Evolutionary conservation across 2,113 vertebrate species (phyloP).

Genomic region (Salvelinus fontinalis): DNA sequence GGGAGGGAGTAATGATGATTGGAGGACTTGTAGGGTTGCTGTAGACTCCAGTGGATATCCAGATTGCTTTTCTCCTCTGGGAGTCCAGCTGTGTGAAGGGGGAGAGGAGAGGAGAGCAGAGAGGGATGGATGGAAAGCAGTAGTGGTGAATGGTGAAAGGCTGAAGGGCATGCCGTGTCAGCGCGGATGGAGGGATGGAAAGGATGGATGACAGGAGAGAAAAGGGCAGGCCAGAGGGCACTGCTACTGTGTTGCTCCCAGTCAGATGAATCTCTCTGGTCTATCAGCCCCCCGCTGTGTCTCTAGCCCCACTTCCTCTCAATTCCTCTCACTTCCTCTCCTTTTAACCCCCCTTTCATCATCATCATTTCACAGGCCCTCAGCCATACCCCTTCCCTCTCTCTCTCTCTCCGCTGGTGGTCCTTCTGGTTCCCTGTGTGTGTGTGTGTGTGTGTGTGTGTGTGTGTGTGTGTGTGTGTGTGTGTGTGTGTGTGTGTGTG

Average conservation of each 20-base stretch:
- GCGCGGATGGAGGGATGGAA: not conserved
- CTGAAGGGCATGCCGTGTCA: too few species aligned
- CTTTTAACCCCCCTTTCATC: slow-evolving; percentile 13
- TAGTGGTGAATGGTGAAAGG: not conserved
- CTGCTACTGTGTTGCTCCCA: not conserved
- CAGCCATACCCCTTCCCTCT: not conserved
- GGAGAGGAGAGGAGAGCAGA: not conserved
- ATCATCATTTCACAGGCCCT: not conserved
- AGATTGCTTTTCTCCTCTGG: not conserved
- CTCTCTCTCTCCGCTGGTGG: not conserved
- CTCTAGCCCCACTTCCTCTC: not conserved
- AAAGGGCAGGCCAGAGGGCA: not conserved
- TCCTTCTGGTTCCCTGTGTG: not conserved
- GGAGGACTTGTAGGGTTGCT: not conserved
- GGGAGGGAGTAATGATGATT: not conserved
- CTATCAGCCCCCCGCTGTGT: not conserved
- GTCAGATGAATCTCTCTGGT: not conserved
- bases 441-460: slow-evolving; percentile 3
- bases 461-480: slow-evolving; percentile 2
- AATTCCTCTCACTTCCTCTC: slow-evolving; percentile 31
- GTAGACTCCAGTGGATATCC: not conserved
- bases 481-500: slow-evolving; percentile 1
- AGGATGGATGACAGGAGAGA: not conserved
- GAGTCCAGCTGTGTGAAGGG: not conserved
- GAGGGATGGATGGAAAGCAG: not conserved